These are phyloP conservation scores for Hydriomena furcata DNA, from an alignment of 2,888 invertebrate genomes.

Conservation along the genomic window DNA sequence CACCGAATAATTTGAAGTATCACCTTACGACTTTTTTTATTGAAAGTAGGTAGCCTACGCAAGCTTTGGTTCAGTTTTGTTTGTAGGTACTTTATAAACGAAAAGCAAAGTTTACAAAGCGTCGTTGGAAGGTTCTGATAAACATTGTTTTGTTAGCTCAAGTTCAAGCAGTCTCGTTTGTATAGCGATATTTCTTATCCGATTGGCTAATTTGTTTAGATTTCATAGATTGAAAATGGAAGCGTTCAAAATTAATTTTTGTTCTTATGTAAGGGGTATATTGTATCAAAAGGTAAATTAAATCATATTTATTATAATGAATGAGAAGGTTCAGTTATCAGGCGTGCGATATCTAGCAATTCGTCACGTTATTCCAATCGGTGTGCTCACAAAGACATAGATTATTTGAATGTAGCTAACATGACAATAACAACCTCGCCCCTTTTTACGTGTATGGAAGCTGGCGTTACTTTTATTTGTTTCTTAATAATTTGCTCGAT, in stretches of 20 bases:
- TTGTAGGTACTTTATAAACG: conserved; percentile 4
- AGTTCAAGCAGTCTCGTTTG: conserved; percentile 22
- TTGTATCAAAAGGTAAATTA: conserved; percentile 10
- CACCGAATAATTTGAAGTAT: too few species aligned
- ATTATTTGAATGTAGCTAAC: conserved; percentile 51
- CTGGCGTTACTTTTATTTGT: too few species aligned
- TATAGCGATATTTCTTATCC: conserved; percentile 10
- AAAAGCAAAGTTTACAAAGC: conserved; percentile 22
- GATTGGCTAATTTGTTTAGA: conserved; percentile 13
- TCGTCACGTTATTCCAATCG: conserved; percentile 34
- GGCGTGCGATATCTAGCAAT: conserved; percentile 29
- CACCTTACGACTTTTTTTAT: too few species aligned
- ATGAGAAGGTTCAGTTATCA: conserved; percentile 17
- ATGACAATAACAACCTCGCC: conserved; percentile 42
- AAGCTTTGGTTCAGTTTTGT: conserved; percentile 1
- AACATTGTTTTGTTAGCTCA: conserved; percentile 31
- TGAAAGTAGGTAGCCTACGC: background rate
- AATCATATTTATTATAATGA: conserved; percentile 20
- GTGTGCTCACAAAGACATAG: conserved; percentile 44
- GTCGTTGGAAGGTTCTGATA: conserved; percentile 22
- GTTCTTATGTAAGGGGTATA: background rate
- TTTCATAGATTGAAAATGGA: conserved; percentile 9
- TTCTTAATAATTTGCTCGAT: too few species aligned
- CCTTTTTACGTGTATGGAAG: conserved; percentile 12
- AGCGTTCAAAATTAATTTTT: background rate